Percentiles rank a stretch among this genome's conserved stretches.
Evolutionary conservation across 2,797 vertebrate genomes (phyloP).

Genomic region (Ptychobarbus kaznakovi): DNA sequence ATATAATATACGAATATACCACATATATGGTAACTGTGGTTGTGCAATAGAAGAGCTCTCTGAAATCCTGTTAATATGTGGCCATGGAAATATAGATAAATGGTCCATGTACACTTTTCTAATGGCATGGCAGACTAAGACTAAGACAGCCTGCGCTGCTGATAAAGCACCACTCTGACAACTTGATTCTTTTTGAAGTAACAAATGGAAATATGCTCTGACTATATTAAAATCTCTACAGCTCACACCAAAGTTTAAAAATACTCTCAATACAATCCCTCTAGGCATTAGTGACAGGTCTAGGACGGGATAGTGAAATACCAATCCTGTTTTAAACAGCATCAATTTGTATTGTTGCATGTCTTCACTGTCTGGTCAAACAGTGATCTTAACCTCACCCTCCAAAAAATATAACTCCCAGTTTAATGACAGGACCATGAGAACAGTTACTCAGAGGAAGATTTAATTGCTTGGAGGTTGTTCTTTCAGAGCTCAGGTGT

Average conservation of each 20-base stretch:
- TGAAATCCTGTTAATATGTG: neutral
- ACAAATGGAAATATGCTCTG: neutral
- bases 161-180: neutral
- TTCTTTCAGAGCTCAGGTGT: neutral
- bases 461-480: neutral
- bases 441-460: neutral
- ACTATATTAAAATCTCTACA: neutral
- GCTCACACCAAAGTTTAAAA: neutral
- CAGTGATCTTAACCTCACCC: conserved; percentile 18
- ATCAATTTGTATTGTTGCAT: conserved; percentile 1
- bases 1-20: neutral
- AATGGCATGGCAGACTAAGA: neutral
- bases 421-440: neutral
- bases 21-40: neutral
- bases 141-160: neutral
- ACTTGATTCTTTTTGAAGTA: neutral
- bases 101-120: neutral
- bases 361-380: conserved; percentile 13
- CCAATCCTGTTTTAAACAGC: neutral
- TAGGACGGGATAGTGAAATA: conserved; percentile 2
- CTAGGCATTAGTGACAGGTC: neutral
- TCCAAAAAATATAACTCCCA: neutral
- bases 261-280: neutral
- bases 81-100: neutral
- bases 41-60: neutral